phyloP scores from a whole-genome alignment of 2,113 vertebrate genomes.

The Trogon melanurus region DNA sequence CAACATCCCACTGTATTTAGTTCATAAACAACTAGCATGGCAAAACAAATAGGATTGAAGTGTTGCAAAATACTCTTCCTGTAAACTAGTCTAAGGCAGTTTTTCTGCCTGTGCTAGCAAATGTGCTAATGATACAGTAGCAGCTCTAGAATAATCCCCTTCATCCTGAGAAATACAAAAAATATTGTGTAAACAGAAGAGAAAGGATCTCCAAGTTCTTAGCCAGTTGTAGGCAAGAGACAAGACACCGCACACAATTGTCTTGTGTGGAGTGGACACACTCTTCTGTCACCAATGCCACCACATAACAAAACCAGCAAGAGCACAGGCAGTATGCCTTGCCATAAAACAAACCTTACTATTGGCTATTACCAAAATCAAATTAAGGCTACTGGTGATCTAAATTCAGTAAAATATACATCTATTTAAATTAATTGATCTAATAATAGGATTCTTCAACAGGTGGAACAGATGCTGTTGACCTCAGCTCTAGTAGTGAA shows the following conservation, averaged over 20 bases:
- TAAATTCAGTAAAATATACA: background rate
- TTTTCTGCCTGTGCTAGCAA: background rate
- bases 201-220: background rate
- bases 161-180: background rate
- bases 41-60: conserved; percentile 25
- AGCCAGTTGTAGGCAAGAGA: background rate
- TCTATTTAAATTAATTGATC: background rate
- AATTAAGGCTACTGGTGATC: background rate
- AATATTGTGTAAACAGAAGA: background rate
- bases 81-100: background rate
- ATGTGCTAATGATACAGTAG: background rate
- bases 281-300: background rate
- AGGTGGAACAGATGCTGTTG: background rate
- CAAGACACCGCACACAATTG: background rate
- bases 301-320: background rate
- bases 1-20: background rate
- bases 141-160: background rate
- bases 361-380: background rate
- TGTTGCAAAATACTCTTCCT: background rate
- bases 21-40: background rate
- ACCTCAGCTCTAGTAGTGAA: background rate
- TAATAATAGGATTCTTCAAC: background rate
- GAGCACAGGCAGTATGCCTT: background rate
- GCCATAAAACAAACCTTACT: background rate
- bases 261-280: background rate